A percentile compares a stretch with the other conserved stretches of the same genome.
These are phyloP conservation scores for Perccottus glenii DNA, from an alignment of 2,113 vertebrate genomes.

Conservation along the genomic window DNA sequence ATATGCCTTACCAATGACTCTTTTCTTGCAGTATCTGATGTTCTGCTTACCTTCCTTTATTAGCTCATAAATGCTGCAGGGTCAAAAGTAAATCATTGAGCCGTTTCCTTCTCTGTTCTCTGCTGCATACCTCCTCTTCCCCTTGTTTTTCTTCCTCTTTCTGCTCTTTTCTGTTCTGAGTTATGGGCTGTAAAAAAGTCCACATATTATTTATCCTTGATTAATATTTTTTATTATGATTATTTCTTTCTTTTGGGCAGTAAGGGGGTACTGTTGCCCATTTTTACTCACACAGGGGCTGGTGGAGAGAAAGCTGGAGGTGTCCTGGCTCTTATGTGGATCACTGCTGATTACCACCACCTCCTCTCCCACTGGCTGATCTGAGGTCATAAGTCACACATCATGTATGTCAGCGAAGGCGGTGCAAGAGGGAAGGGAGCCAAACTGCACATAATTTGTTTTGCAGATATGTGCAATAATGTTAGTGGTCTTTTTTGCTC, in stretches of 20 bases:
- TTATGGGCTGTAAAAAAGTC: slow-evolving; percentile 60
- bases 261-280: not conserved
- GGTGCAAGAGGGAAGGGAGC: not conserved
- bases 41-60: slow-evolving; percentile 51
- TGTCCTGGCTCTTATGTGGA: slow-evolving; percentile 89
- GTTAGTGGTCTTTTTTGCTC: slow-evolving; percentile 33
- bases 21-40: slow-evolving; percentile 2
- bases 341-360: slow-evolving; percentile 89
- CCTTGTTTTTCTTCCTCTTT: slow-evolving; percentile 74
- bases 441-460: slow-evolving; percentile 14
- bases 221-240: too few relatives aligned
- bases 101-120: slow-evolving; percentile 84
- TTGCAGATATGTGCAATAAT: slow-evolving; percentile 41
- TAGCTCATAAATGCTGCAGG: slow-evolving; percentile 81
- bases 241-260: slow-evolving; percentile 2
- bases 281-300: slow-evolving; percentile 80
- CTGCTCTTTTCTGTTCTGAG: slow-evolving; percentile 74
- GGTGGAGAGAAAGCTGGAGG: slow-evolving; percentile 86
- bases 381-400: slow-evolving; percentile 73
- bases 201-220: not conserved
- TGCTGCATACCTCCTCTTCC: slow-evolving; percentile 73
- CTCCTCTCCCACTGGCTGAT: slow-evolving; percentile 86
- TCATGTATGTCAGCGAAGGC: slow-evolving; percentile 45
- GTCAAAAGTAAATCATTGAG: slow-evolving; percentile 90
- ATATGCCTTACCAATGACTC: too few relatives aligned